Evolutionary conservation across 2,113 vertebrate species (phyloP).

Genomic region (Symphodus melops): DNA sequence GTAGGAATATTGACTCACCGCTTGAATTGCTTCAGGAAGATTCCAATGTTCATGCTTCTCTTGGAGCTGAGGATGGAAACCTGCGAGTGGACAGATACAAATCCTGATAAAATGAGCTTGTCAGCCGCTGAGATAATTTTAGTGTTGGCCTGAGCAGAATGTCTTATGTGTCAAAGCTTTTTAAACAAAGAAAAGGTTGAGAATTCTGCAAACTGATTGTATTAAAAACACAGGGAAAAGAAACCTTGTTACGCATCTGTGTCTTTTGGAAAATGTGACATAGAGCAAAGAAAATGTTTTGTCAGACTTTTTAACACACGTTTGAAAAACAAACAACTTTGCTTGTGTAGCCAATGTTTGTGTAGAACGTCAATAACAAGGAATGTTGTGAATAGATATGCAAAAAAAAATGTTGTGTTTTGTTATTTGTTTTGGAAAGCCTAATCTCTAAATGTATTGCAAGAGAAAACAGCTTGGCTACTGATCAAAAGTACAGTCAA

Average conservation of each 20-base stretch:
- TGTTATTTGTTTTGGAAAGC: not conserved
- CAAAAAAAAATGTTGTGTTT: not conserved
- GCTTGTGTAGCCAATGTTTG: too few species aligned
- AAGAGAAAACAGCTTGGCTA: not conserved
- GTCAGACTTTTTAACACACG: not conserved
- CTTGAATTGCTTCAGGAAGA: slow-evolving; percentile 88
- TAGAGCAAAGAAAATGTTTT: slow-evolving; percentile 32
- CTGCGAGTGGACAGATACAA: slow-evolving; percentile 61
- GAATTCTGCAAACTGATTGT: slow-evolving; percentile 43
- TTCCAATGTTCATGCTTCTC: slow-evolving; percentile 86
- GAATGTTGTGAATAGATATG: not conserved
- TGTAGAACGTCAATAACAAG: not conserved
- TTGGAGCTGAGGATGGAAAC: slow-evolving; percentile 84
- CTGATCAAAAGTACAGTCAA: not conserved
- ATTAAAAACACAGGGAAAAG: slow-evolving; percentile 44
- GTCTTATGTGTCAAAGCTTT: slow-evolving; percentile 21
- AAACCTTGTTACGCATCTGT: slow-evolving; percentile 21
- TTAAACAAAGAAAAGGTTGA: slow-evolving; percentile 63
- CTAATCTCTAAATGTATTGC: not conserved
- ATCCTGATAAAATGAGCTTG: slow-evolving; percentile 25
- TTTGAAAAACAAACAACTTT: not conserved
- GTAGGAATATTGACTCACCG: slow-evolving; percentile 77
- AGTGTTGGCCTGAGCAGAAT: slow-evolving; percentile 10
- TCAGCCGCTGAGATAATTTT: slow-evolving; percentile 33
- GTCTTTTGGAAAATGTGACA: slow-evolving; percentile 14